Evolutionary conservation across 2,113 vertebrate genomes (phyloP), one percentile per base, ranked within the genome.

Genomic region (Aphyosemion australe): DNA sequence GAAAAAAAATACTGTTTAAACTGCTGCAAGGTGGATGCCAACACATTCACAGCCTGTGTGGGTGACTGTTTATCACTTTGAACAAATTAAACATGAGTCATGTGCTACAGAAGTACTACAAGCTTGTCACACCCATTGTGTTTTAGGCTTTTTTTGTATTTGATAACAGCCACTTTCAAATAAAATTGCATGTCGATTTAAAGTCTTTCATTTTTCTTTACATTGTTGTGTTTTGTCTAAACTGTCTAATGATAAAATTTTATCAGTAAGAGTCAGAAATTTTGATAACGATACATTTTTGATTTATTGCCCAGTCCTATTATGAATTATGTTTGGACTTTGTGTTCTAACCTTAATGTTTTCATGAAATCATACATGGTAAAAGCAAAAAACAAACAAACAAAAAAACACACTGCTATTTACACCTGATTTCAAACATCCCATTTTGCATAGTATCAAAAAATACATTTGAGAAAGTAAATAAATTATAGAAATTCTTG

Each of bases 21-120:
- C 8, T 46, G 14, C 39, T 70, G 65, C 57, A 20, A 65, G 49
- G 53, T 52, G 15, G 59, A 55, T 56, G 55, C 21, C 16, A 5
- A 19, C 45, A n/a, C 20, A 31, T 32, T 64, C 39, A n/a, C 41
- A 2, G 4, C 12, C 15, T 34, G 13, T 10, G 53, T 43, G 61
- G 16, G n/a, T 34, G 76, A 53, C 34, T 58, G 48, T 49, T 42
- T 31, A 68, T 49, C 6, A 61, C 2, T 8, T 14, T 16, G 41
- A 70, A 69, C 32, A 13, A 50, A 32, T 42, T 41, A 13, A 48
- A 26, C 18, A 56, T 58, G 2, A 50, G 14, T 70, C 42, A 58
- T 48, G 56, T 37, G 26, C 20, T 57, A 20, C n/a, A 43, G 16
- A 32, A 41, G 18, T 2, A 37, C 21, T 58, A 34, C 2, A 32